Conservation (phyloP, 2,113 vertebrate genomes). For the Boulengerochromis microlepis region DNA sequence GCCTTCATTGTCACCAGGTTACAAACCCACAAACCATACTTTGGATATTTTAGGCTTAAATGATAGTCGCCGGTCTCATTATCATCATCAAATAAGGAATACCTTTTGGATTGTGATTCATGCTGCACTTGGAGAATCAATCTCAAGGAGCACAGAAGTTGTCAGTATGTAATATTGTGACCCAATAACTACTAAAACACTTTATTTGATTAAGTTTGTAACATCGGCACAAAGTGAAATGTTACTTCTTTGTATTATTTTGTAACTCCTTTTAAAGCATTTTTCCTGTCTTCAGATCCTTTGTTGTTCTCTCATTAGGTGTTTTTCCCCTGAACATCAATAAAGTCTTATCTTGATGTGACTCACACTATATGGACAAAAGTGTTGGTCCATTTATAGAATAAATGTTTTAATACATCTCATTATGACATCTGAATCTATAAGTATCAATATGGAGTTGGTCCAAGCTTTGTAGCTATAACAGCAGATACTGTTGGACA, state of each 20-base stretch:
- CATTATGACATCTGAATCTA: accelerated
- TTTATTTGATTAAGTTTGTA: not conserved
- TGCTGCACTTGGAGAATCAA: not conserved
- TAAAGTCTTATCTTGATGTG: not conserved
- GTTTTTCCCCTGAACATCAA: not conserved
- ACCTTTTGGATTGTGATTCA: not conserved
- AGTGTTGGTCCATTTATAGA: not conserved
- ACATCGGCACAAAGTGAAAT: not conserved
- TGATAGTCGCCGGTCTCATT: accelerated
- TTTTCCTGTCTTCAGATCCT: not conserved
- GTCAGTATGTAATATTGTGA: not conserved
- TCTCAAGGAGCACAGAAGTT: not conserved
- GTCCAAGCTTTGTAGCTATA: not conserved
- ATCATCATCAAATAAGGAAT: not conserved
- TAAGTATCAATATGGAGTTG: not conserved
- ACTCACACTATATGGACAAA: not conserved
- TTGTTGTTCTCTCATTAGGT: not conserved
- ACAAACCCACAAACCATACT: not conserved
- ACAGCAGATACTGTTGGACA: not conserved
- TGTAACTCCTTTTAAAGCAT: not conserved
- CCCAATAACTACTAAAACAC: accelerated
- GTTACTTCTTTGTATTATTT: not conserved
- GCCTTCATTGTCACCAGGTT: accelerated
- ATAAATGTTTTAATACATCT: not conserved
- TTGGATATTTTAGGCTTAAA: accelerated